Base-by-base conservation (phyloP, 2,113 vertebrate species). In the Myiopsitta monachus region DNA sequence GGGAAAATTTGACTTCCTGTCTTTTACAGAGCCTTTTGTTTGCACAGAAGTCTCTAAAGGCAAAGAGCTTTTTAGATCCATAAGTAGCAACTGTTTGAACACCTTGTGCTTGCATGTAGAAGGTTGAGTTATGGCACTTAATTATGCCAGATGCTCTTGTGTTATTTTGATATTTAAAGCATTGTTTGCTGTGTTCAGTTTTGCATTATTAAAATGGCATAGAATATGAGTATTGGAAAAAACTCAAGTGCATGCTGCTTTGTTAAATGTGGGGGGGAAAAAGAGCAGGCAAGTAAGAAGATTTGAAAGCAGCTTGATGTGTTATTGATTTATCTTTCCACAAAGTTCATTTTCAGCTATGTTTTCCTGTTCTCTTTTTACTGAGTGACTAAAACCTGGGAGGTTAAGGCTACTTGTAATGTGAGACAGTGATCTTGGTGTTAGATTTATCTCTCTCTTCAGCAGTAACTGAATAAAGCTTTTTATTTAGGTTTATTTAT, bases 401-500 rank as follows among this genome's bases (percentile, higher is more conserved):
- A 59, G 70, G 6, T 67, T 38, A 57, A 78, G 44, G 47, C 52
- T 79, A 21, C 18, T 21, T 85, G 9, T 73, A 30, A 41, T 44
- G 26, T 59, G 64, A 54, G 31, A 19, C 54, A 18, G 16, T 5
- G 11, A 41, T 78, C 33, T 82, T 68, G 30, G 13, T 94, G 38
- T 63, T 93, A 47, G 28, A 52, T 47, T 24, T 86, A 2, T 85
- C 14, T 92, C 11, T 86, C 17, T 84, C 17, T 80, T 77, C 38
- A 59, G 27, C 16, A 83, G 27, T 92, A 74, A 88, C 33, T 19
- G 43, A 67, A 19, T 82, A 49, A 90, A 82, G 31, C 88, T n/a
- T 82, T 97, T 69, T 95, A 63, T 97, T 77, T 95, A 99, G 99
- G 96, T 99, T 99, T 99, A 99, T 99, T 98, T 99, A 99, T 99